Percentiles rank a stretch among this genome's conserved stretches.
Evolutionary conservation across 1,140 invertebrate species (phyloP).

Genomic region (Drosophila parabipectinata): DNA sequence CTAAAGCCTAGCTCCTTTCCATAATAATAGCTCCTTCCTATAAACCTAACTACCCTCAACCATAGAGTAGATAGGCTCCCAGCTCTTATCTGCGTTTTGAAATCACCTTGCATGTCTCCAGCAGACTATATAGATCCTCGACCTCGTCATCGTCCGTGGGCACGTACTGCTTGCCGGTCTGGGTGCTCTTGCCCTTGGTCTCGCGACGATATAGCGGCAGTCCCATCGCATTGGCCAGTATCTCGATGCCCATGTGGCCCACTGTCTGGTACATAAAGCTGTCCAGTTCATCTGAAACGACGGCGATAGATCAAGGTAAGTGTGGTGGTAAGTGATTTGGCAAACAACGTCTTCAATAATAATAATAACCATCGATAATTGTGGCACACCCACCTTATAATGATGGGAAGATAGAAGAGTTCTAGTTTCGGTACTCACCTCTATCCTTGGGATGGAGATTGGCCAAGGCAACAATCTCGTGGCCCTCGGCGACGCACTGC

Average conservation of each 20-base stretch:
- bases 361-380: background rate
- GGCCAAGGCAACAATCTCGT: conserved; percentile 97
- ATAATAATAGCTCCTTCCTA: no score
- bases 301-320: conserved; percentile 12
- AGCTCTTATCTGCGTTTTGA: conserved; percentile 6
- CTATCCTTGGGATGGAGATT: conserved; percentile 95
- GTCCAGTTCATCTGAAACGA: conserved; percentile 93
- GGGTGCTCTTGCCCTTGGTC: conserved; percentile 92
- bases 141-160: conserved; percentile 97
- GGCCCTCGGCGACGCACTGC: conserved; percentile 97
- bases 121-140: conserved; percentile 96
- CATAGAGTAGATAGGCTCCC: no score
- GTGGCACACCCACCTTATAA: background rate
- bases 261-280: conserved; percentile 99
- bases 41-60: no score
- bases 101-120: conserved; percentile 92
- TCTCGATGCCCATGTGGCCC: conserved; percentile 96
- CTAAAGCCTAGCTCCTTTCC: no score
- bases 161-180: conserved; percentile 92
- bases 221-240: conserved; percentile 96
- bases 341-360: conserved; percentile 20
- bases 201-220: conserved; percentile 94
- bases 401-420: background rate
- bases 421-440: conserved; percentile 85
- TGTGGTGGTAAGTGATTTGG: conserved; percentile 20